Evolutionary conservation across 2,888 invertebrate species (phyloP), one percentile per base, ranked within the genome.

Genomic region (Oscheius onirici): DNA sequence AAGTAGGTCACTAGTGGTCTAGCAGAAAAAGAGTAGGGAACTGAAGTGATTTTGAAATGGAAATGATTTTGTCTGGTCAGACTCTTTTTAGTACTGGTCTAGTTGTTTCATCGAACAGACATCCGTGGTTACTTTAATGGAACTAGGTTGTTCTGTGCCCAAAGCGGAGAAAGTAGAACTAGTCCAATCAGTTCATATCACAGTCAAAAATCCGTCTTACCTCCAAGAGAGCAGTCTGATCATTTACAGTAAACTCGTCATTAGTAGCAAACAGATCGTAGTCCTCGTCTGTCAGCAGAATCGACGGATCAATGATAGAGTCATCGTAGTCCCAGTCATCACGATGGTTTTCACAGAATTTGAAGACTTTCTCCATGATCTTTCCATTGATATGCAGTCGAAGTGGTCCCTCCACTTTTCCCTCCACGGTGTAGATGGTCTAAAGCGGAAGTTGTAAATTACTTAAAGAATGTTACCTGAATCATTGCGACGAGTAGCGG

Each of bases 241-340:
- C n/a, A 34, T 57, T 6, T 3, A 28, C 13, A 11, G 28, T 57
- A 34, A 57, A 57, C 20, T 46, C n/a, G 20, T 57, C 40, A 15
- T 57, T n/a, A 20, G 34, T 57, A 17, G 13, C 57, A 3, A 57
- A 57, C 34, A 57, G 34, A 26, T 57, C 57, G 20, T 34, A 57
- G 40, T 57, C 57, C 3, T 57, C 57, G 5, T 57, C 57, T 6
- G 57, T 57, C 28, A 57, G 34, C 22, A 34, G 34, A 34, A 34
- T 34, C 8, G 15, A 24, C 3, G 15, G 24, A 22, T 24, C 13
- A 6, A 22, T 52, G 22, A 13, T 15, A 26, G 13, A 13, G 3
- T 57, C 13, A 34, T 57, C 11, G 40, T 34, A 57, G 13, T 17
- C 15, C 20, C n/a, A 15, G n/a, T 57, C 57, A n/a, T 57, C 34